Conservation (phyloP, 2,888 invertebrate species). For the Ophion costatus region DNA sequence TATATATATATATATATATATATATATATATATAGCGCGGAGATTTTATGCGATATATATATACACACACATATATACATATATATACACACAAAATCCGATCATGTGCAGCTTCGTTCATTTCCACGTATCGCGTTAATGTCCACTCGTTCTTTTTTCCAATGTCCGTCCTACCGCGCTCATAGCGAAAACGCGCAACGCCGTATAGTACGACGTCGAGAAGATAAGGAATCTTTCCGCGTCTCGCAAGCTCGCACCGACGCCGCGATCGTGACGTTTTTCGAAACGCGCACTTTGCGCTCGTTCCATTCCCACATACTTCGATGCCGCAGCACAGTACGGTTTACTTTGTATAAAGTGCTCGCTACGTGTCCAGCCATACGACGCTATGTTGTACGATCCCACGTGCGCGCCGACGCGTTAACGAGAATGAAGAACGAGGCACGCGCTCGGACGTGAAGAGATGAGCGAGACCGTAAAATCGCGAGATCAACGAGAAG, state of each 20-base stretch:
- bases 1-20: too few species aligned
- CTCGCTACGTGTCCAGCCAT: conserved; percentile 18
- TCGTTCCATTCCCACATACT: not conserved
- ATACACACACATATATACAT: too few species aligned
- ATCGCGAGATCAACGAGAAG: conserved; percentile 50
- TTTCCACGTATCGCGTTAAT: conserved; percentile 74
- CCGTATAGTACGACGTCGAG: conserved; percentile 19
- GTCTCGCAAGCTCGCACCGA: conserved; percentile 23
- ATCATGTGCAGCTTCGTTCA: conserved; percentile 40
- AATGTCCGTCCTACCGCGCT: conserved; percentile 15
- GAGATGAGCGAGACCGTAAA: conserved; percentile 38
- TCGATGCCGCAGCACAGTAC: not conserved
- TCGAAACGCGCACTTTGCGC: conserved; percentile 41
- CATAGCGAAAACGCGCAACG: conserved; percentile 40
- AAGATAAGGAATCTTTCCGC: conserved; percentile 58
- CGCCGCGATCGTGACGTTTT: conserved; percentile 36
- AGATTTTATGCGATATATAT: too few species aligned
- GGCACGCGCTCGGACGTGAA: conserved; percentile 60
- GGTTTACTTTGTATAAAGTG: conserved; percentile 40
- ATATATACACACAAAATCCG: not conserved
- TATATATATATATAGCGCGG: too few species aligned
- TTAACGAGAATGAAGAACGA: conserved; percentile 67
- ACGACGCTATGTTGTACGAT: not conserved
- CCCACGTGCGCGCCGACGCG: conserved; percentile 61
- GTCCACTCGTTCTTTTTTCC: conserved; percentile 45